phyloP scores from a whole-genome alignment of 2,888 invertebrate species.

The Xestoiulus laeticollis region DNA sequence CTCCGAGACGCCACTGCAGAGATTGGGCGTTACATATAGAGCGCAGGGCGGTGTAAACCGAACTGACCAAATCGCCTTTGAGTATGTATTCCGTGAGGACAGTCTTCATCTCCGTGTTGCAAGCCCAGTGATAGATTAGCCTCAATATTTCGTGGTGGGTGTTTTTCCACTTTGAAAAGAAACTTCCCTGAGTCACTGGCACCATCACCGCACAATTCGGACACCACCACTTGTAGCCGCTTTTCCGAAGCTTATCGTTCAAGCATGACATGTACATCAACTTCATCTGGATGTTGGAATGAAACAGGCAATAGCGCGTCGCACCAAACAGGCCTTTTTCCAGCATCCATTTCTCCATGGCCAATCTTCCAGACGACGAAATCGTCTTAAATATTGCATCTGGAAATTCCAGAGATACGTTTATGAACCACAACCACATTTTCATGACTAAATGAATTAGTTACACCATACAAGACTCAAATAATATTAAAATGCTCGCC shows the following conservation, averaged over 20 bases:
- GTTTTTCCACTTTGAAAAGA: conserved; percentile 52
- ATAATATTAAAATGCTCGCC: background rate
- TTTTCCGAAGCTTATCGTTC: conserved; percentile 47
- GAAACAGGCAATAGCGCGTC: conserved; percentile 52
- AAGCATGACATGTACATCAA: conserved; percentile 53
- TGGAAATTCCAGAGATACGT: background rate
- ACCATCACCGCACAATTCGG: conserved; percentile 54
- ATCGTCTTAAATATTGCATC: conserved; percentile 36
- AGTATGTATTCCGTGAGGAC: conserved; percentile 22
- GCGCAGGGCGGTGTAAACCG: conserved; percentile 53
- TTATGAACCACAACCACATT: background rate
- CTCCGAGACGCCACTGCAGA: conserved; percentile 41
- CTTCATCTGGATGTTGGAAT: conserved; percentile 53
- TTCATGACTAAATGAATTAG: background rate
- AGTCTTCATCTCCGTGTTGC: conserved; percentile 62
- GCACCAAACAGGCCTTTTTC: conserved; percentile 56
- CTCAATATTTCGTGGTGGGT: conserved; percentile 70
- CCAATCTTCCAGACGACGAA: background rate
- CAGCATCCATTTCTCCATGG: conserved; percentile 56
- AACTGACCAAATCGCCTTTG: conserved; percentile 53
- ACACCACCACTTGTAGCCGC: conserved; percentile 57
- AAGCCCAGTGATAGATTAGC: conserved; percentile 89
- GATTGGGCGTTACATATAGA: conserved; percentile 52
- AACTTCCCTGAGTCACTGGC: conserved; percentile 54
- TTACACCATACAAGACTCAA: background rate